Evolutionary conservation across 2,797 vertebrate genomes (phyloP).

Genomic region (Anniella stebbinsi): DNA sequence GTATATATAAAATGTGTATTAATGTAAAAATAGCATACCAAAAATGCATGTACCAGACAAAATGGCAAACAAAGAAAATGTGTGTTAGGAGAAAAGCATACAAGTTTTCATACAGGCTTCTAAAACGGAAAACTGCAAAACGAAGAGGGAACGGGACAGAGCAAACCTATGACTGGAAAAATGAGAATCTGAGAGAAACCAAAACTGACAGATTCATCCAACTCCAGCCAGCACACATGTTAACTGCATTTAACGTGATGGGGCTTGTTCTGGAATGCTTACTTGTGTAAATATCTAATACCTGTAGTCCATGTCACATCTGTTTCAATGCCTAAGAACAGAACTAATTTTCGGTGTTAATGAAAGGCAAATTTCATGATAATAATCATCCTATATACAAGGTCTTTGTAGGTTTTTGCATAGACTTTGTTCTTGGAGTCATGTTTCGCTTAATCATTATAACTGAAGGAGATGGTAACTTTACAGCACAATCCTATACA

Average conservation of each 20-base stretch:
- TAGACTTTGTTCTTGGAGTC: neutral
- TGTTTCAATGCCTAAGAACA: slow-evolving; percentile 41
- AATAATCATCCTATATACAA: neutral
- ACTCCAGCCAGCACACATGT: neutral
- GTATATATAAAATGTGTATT: too few relatives aligned
- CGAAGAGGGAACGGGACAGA: too few relatives aligned
- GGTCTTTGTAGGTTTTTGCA: neutral
- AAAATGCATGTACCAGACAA: too few relatives aligned
- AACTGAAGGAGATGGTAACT: neutral
- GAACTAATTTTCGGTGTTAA: slow-evolving; percentile 40
- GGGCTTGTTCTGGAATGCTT: neutral
- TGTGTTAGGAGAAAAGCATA: too few relatives aligned
- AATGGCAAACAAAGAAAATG: too few relatives aligned
- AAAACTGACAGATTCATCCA: too few relatives aligned
- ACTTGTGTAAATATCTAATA: neutral
- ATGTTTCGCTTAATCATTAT: neutral
- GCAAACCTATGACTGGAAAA: too few relatives aligned
- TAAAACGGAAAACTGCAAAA: too few relatives aligned
- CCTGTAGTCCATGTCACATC: neutral
- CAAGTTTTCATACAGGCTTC: too few relatives aligned
- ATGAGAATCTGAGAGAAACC: too few relatives aligned
- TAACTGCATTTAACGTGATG: neutral
- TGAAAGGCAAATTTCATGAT: slow-evolving; percentile 44
- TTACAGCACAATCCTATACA: neutral
- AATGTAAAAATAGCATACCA: too few relatives aligned